Percentiles rank a stretch among this genome's conserved stretches.
Evolutionary conservation across 64 coral and sea anemone genomes (phyloP).

Genomic region (Pachyseris speciosa): DNA sequence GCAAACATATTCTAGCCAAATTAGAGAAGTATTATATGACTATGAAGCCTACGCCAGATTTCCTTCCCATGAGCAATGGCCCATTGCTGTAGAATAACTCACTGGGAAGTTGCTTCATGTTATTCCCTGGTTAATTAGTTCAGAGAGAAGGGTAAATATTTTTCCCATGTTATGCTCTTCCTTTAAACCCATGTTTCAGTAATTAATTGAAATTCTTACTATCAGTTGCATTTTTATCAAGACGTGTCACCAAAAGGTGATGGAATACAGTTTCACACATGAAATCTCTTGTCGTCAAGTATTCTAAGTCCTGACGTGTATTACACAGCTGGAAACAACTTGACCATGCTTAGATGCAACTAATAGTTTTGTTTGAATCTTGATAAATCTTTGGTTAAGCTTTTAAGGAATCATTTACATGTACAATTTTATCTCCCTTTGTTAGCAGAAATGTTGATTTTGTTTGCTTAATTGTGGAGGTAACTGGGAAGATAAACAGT

Average conservation of each 20-base stretch:
- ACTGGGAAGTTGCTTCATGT: not conserved
- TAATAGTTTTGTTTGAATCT: too few relatives aligned
- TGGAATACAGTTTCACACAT: too few relatives aligned
- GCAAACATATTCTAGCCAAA: constrained; percentile 98
- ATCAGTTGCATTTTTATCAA: not conserved
- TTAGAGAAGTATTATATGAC: constrained; percentile 97
- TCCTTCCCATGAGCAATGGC: constrained; percentile 87
- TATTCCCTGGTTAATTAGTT: not conserved
- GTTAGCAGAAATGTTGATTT: too few relatives aligned
- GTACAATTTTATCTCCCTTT: too few relatives aligned
- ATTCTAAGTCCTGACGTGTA: too few relatives aligned
- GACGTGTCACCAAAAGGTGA: too few relatives aligned
- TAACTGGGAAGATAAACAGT: too few relatives aligned
- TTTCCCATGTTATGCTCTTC: not conserved
- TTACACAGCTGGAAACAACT: too few relatives aligned
- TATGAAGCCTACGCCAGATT: constrained; percentile 87
- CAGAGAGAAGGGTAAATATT: not conserved
- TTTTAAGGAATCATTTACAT: not conserved
- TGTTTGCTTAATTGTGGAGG: too few relatives aligned
- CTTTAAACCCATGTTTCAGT: too few relatives aligned
- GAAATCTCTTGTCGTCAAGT: too few relatives aligned
- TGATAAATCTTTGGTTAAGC: not conserved
- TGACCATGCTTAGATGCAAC: too few relatives aligned
- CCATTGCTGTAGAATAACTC: constrained; percentile 72
- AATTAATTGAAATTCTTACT: not conserved